Evolutionary conservation across 2,797 vertebrate genomes (phyloP).

Genomic region (Melanotaenia pygmaea): DNA sequence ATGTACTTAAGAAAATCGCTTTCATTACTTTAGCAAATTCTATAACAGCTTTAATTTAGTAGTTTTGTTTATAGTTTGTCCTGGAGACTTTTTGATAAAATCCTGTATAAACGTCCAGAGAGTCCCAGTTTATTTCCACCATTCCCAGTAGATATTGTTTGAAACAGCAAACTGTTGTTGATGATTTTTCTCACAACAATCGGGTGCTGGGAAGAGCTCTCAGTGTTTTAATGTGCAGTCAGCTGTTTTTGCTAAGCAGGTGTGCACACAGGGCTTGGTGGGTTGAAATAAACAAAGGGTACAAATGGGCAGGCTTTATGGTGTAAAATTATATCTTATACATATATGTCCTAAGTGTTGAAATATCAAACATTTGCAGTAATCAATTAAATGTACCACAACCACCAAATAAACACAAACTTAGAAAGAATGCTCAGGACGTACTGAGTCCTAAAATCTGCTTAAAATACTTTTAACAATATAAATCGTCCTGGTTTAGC

Average conservation of each 20-base stretch:
- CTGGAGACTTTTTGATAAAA: not conserved
- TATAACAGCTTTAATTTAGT: not conserved
- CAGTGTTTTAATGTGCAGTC: slow-evolving; percentile 35
- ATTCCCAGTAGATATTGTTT: slow-evolving; percentile 16
- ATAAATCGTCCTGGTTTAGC: not conserved
- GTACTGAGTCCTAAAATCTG: not conserved
- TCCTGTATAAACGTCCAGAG: slow-evolving; percentile 19
- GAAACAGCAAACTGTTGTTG: slow-evolving; percentile 16
- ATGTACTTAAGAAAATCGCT: too few relatives aligned
- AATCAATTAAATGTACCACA: not conserved
- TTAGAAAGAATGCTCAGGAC: not conserved
- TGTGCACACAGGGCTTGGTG: slow-evolving; percentile 10
- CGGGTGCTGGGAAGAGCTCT: not conserved
- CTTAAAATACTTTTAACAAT: not conserved
- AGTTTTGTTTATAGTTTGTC: not conserved
- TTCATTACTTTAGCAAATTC: not conserved
- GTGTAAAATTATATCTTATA: not conserved
- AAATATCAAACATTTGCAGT: not conserved
- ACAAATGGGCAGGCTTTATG: slow-evolving; percentile 9
- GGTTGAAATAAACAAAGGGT: slow-evolving; percentile 22
- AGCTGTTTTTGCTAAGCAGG: slow-evolving; percentile 38
- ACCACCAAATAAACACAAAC: not conserved
- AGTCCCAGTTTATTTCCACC: slow-evolving; percentile 11
- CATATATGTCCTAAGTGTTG: not conserved
- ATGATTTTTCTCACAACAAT: not conserved